phyloP scores from a whole-genome alignment of 2,113 vertebrate species.

The Corynorhinus townsendii region DNA sequence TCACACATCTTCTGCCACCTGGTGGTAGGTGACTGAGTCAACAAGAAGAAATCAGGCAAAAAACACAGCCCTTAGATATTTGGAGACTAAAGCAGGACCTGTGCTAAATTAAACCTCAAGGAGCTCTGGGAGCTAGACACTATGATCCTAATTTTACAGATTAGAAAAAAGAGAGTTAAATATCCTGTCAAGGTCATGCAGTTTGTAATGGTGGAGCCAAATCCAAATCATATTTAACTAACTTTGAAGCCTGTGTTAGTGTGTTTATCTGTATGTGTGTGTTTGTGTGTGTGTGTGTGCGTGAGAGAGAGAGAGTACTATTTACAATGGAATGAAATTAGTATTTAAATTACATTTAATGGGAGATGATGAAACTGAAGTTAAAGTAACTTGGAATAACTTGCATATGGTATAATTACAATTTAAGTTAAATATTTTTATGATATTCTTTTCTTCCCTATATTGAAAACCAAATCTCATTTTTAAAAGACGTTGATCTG shows the following conservation, averaged over 20 bases:
- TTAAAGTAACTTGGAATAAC: neutral
- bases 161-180: neutral
- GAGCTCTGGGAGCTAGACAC: neutral
- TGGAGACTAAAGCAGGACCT: neutral
- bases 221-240: neutral
- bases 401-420: neutral
- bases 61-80: neutral
- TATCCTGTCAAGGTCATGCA: neutral
- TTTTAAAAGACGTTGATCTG: neutral
- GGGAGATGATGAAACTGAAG: neutral
- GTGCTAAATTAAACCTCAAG: neutral
- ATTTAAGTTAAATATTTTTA: constrained; percentile 4
- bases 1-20: constrained; percentile 49
- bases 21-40: neutral
- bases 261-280: neutral
- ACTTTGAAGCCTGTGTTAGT: neutral
- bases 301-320: neutral
- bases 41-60: neutral
- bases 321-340: constrained; percentile 5
- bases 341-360: constrained; percentile 12
- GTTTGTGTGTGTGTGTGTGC: neutral
- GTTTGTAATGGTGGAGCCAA: neutral
- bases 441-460: neutral
- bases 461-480: neutral
- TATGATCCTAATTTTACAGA: neutral